A percentile compares a stretch with the other conserved stretches of the same genome.
phyloP scores from a whole-genome alignment of 1,140 invertebrate genomes.

The Coboldia fuscipes region DNA sequence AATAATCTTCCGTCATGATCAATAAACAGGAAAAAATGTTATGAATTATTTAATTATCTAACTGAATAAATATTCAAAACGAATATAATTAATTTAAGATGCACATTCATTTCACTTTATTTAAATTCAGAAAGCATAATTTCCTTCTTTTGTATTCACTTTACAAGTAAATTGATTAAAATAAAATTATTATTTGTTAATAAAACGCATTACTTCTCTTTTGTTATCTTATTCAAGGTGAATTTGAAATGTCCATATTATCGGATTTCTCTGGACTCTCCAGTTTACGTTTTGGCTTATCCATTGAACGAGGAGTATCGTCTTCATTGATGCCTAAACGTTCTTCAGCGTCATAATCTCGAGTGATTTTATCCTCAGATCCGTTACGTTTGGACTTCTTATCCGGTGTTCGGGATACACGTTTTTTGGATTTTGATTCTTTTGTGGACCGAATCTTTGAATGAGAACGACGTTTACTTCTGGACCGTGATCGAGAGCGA shows the following conservation, averaged over 20 bases:
- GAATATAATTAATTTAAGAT: no score
- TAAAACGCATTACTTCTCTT: no score
- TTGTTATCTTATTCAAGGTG: no score
- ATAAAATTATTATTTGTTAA: no score
- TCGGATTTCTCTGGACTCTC: conserved; percentile 28
- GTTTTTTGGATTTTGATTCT: conserved; percentile 6
- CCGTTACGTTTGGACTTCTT: background rate
- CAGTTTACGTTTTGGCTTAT: conserved; percentile 14
- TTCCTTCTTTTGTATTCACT: no score
- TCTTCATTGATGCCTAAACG: conserved; percentile 19
- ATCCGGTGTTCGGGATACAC: background rate
- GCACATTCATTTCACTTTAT: no score
- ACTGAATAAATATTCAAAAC: no score
- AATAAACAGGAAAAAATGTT: no score
- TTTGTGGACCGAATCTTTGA: conserved; percentile 15
- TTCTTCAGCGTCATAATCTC: conserved; percentile 31
- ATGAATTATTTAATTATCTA: no score
- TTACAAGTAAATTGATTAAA: no score
- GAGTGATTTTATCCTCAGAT: conserved; percentile 14
- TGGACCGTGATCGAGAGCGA: conserved; percentile 10
- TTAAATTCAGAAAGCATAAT: no score
- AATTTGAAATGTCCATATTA: conserved; percentile 34
- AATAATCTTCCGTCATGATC: no score
- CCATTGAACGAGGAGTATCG: conserved; percentile 8
- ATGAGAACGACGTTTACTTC: conserved; percentile 16